phyloP scores from a whole-genome alignment of 2,113 vertebrate species.

The Egretta garzetta region DNA sequence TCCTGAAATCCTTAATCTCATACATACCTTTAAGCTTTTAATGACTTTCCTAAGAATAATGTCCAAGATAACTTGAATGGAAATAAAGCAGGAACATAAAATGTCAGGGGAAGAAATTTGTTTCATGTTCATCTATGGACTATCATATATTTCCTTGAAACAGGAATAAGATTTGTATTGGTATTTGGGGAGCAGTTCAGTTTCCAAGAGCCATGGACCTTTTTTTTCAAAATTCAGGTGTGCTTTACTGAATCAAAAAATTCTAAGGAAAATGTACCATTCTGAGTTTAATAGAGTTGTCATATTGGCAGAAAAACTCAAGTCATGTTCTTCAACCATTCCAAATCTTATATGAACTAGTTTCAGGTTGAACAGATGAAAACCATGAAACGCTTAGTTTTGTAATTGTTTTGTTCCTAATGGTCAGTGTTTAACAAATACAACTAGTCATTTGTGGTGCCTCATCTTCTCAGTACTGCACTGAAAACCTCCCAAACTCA shows the following conservation, averaged over 20 bases:
- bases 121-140: neutral
- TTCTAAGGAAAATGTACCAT: neutral
- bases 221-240: neutral
- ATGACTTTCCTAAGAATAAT: constrained; percentile 11
- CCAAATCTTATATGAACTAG: neutral
- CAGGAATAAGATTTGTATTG: neutral
- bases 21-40: constrained; percentile 40
- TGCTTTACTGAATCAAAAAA: neutral
- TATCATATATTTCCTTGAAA: neutral
- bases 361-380: neutral
- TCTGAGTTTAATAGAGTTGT: neutral
- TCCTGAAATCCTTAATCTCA: constrained; percentile 26
- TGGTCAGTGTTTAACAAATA: neutral
- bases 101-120: neutral
- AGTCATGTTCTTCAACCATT: neutral
- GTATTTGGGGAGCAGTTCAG: neutral
- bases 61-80: neutral
- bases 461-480: neutral
- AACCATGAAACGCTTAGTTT: neutral
- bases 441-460: neutral
- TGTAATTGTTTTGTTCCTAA: neutral
- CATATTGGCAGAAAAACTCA: neutral
- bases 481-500: neutral
- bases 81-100: neutral
- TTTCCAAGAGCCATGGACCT: neutral